A percentile compares a stretch with the other conserved stretches of the same genome.
phyloP scores from a whole-genome alignment of 1,140 invertebrate genomes.

The Trialeurodes vaporariorum region DNA sequence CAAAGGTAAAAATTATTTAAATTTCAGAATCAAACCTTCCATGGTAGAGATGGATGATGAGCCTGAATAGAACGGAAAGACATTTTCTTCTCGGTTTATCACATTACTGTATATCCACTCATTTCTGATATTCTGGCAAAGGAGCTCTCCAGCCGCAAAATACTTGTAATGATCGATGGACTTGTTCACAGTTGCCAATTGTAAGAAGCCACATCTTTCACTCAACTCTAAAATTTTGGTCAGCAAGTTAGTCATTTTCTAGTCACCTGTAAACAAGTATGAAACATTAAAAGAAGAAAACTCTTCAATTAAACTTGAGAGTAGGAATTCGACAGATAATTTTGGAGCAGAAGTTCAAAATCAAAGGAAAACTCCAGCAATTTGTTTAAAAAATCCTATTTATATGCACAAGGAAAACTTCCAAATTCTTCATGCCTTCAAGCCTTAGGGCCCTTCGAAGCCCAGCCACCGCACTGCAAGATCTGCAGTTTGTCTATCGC shows the following conservation, averaged over 20 bases:
- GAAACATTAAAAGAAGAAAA: too few relatives aligned
- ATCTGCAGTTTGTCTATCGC: too few relatives aligned
- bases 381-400: neutral
- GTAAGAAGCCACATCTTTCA: constrained; percentile 32
- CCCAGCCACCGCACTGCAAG: too few relatives aligned
- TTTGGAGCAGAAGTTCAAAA: neutral
- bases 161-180: constrained; percentile 30
- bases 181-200: constrained; percentile 22
- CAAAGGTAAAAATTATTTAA: too few relatives aligned
- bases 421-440: neutral
- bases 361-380: neutral
- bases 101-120: constrained; percentile 44
- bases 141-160: constrained; percentile 40
- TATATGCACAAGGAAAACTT: neutral
- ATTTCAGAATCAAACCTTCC: neutral
- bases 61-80: constrained; percentile 33
- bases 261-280: neutral
- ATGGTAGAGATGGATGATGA: neutral
- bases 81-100: constrained; percentile 38
- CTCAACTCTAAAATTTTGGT: constrained; percentile 34
- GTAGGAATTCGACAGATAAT: neutral
- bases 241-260: constrained; percentile 19
- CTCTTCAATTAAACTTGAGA: neutral
- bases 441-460: too few relatives aligned
- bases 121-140: constrained; percentile 41